phyloP scores from a whole-genome alignment of 1,140 invertebrate species.

The Heliconius himera region DNA sequence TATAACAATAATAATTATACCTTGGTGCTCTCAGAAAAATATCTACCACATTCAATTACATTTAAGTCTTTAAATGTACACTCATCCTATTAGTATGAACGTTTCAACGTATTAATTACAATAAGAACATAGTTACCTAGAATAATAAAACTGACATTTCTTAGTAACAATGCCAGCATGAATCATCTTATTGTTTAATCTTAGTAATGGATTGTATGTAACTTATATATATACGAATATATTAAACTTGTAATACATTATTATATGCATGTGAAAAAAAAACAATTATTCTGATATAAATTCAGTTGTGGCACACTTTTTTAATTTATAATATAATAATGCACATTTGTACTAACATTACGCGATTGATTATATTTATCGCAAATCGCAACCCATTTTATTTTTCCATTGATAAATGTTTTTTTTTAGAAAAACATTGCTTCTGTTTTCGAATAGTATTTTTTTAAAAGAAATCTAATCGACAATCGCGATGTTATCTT shows the following conservation, averaged over 20 bases:
- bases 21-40: no score
- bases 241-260: neutral
- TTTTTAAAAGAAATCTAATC: slow-evolving; percentile 41
- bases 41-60: neutral
- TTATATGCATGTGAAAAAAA: neutral
- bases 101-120: slow-evolving; percentile 4
- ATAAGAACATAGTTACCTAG: slow-evolving; percentile 7
- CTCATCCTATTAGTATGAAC: neutral
- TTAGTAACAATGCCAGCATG: slow-evolving; percentile 22
- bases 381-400: neutral
- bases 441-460: neutral
- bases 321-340: neutral
- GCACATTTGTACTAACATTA: neutral
- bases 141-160: slow-evolving; percentile 14
- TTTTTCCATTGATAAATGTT: neutral
- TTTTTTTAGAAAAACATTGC: neutral
- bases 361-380: neutral
- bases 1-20: no score
- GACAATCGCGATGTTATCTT: slow-evolving; percentile 38
- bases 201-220: neutral
- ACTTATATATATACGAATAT: neutral
- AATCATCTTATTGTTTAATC: slow-evolving; percentile 27
- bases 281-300: neutral
- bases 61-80: neutral
- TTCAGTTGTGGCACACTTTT: neutral